Evolutionary conservation across 2,888 invertebrate species (phyloP), one percentile per base, ranked within the genome.

Genomic region (Hydriomena furcata): DNA sequence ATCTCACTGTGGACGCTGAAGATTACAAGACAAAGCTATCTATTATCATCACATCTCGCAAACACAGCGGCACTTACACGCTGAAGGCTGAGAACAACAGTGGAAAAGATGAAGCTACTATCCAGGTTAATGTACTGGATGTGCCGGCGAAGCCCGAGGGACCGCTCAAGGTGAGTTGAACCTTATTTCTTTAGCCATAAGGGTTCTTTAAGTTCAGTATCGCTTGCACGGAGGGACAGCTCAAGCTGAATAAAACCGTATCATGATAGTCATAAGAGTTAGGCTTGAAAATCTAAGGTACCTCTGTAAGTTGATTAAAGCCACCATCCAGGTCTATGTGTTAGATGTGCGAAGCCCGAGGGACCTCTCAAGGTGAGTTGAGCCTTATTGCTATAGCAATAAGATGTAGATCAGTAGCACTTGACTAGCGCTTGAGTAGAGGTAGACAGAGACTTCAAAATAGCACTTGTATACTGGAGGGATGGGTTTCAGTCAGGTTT

Each of bases 71-170:
- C 21, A 94, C 94, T 0, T 94, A 97, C 61, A 94, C 94, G 0
- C 91, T 98, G 27, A 97, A 97, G 84, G 97, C 97, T 1, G 97
- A 97, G 84, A 98, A 98, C 79, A 94, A 93, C 68, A 96, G 96
- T 21, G 98, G 98, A 4, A 94, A 93, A 70, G 98, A 98, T 71
- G 97, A 97, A 74, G 97, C 96, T 0, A 93, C 94, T 13, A 94
- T 97, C 47, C 95, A 96, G 72, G 92, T 98, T 10, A 94, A 93
- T 47, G 95, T 98, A 0, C 85, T 98, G 42, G 98, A 97, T 73
- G 95, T 94, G 73, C 98, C 98, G 1, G 93, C 94, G n/a, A 95
- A 96, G 72, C 98, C 98, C 25, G 97, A 97, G 80, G 98, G 98
- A 57, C 98, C 98, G 6, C 91, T 98, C 13, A 95, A 95, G 88